These are phyloP conservation scores for Pionites leucogaster DNA, from an alignment of 2,113 vertebrate genomes.

Conservation along the genomic window DNA sequence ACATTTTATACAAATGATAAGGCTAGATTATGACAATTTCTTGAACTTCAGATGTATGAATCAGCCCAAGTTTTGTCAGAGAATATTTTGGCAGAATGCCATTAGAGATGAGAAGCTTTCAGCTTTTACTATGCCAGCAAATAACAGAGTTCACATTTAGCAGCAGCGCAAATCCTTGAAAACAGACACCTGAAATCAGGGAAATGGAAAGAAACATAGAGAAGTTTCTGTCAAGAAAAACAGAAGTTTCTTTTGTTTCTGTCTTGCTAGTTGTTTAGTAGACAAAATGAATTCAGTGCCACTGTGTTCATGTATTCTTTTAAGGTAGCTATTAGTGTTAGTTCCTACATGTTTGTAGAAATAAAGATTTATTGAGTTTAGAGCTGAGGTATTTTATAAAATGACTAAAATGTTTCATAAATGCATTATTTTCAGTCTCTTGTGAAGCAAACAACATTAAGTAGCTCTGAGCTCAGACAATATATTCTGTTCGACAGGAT, in stretches of 20 bases:
- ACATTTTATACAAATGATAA: background rate
- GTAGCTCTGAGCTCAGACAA: background rate
- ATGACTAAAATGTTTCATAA: background rate
- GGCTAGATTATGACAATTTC: slow-evolving; percentile 12
- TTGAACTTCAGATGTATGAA: slow-evolving; percentile 30
- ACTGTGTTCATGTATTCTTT: background rate
- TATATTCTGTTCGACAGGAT: background rate
- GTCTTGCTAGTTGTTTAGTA: background rate
- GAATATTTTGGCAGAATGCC: slow-evolving; percentile 29
- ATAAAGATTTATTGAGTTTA: background rate
- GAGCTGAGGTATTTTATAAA: background rate
- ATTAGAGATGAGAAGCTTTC: slow-evolving; percentile 23
- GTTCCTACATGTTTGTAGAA: background rate
- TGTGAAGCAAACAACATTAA: background rate
- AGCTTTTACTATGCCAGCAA: slow-evolving; percentile 22
- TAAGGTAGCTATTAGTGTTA: background rate
- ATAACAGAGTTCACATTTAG: background rate
- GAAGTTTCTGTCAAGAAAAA: background rate
- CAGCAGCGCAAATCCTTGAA: background rate
- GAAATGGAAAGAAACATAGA: background rate
- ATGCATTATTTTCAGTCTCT: background rate
- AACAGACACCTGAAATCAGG: slow-evolving; percentile 16
- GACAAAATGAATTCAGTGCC: background rate
- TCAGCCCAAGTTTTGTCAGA: slow-evolving; percentile 20
- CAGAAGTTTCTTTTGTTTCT: background rate